These are phyloP conservation scores for Ptilonorhynchus violaceus DNA, from an alignment of 2,113 vertebrate species.

Conservation along the genomic window DNA sequence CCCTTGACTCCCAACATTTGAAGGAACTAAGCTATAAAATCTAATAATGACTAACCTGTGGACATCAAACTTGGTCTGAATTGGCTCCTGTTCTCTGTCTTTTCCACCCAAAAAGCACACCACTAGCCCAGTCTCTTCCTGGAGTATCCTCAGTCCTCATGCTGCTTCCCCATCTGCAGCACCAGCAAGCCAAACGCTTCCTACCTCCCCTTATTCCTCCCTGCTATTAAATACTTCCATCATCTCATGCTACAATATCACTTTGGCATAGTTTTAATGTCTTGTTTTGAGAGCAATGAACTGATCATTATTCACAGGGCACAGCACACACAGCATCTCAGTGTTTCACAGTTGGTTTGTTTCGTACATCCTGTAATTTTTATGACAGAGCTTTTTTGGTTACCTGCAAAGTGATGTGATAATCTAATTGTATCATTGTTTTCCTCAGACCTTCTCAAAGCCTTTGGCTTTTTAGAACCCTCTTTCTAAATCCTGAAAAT, in stretches of 20 bases:
- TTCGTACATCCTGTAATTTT: background rate
- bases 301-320: background rate
- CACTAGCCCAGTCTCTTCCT: background rate
- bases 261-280: background rate
- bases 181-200: background rate
- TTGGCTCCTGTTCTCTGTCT: background rate
- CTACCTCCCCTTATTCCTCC: background rate
- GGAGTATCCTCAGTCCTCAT: background rate
- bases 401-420: background rate
- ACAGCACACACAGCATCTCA: background rate
- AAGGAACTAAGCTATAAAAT: background rate
- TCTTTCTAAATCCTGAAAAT: background rate
- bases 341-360: background rate
- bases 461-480: background rate
- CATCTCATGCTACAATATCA: background rate
- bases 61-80: background rate
- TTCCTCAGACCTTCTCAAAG: background rate
- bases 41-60: background rate
- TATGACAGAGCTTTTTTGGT: background rate
- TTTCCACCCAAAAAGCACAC: background rate
- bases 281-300: background rate
- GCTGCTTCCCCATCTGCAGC: background rate
- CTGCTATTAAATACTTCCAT: background rate
- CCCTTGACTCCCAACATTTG: background rate
- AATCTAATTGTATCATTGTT: background rate